Conservation (phyloP, 2,888 invertebrate genomes). For the Aporophyla nigra region DNA sequence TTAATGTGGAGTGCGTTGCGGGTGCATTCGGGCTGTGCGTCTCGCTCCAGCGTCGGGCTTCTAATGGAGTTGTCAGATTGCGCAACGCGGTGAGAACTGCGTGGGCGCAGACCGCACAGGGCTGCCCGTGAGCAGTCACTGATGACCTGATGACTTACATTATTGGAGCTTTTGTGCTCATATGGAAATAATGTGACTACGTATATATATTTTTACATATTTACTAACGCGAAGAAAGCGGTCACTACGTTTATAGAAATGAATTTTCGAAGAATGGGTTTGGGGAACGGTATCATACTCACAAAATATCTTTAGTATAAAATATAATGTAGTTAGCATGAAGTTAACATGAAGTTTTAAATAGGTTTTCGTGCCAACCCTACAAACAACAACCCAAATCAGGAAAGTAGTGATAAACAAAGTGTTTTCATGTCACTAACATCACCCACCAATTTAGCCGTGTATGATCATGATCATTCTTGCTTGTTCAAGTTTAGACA, state of each 20-base stretch:
- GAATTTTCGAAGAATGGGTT: not conserved
- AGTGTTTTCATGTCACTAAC: constrained; percentile 73
- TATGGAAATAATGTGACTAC: not conserved
- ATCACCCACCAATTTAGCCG: constrained; percentile 70
- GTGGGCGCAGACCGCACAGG: constrained; percentile 78
- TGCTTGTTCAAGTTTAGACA: constrained; percentile 75
- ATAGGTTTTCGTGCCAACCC: constrained; percentile 61
- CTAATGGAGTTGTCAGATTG: constrained; percentile 89
- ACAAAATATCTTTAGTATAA: not conserved
- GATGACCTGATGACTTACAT: constrained; percentile 52
- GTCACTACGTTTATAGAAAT: not conserved
- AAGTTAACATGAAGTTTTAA: not conserved
- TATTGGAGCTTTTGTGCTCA: constrained; percentile 22
- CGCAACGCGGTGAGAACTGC: constrained; percentile 83
- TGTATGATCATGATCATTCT: constrained; percentile 57
- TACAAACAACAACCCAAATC: constrained; percentile 67
- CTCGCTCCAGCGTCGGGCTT: constrained; percentile 71
- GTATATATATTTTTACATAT: not conserved
- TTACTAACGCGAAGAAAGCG: not conserved
- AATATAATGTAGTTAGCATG: not conserved
- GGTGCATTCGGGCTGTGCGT: constrained; percentile 71
- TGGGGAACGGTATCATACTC: too few relatives aligned
- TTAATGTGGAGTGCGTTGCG: constrained; percentile 82
- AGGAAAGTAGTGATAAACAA: constrained; percentile 77
- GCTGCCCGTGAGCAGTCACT: constrained; percentile 69